Evolutionary conservation across 2,888 invertebrate genomes (phyloP).

Genomic region (Deladenus siricidicola): DNA sequence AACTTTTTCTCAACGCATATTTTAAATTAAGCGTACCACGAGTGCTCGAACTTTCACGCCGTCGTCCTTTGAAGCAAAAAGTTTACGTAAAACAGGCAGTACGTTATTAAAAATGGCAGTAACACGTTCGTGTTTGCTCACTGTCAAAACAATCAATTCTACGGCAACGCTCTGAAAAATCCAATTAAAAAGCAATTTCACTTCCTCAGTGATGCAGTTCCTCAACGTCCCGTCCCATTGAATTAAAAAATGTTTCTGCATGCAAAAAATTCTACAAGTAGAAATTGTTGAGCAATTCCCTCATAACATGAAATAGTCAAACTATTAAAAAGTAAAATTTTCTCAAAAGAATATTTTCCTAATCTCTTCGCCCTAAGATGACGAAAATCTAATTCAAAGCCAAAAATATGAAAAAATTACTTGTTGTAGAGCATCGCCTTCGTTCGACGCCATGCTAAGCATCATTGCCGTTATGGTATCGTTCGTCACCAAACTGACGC

Average conservation of each 20-base stretch:
- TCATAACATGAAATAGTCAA: no score
- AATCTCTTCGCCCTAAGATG: no score
- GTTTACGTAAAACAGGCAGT: slow-evolving; percentile 56
- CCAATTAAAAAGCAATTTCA: background rate
- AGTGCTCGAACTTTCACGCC: slow-evolving; percentile 66
- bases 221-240: no score
- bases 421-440: slow-evolving; percentile 60
- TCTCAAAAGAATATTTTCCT: no score
- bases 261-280: no score
- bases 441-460: slow-evolving; percentile 86
- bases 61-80: slow-evolving; percentile 83
- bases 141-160: slow-evolving; percentile 90
- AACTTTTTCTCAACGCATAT: no score
- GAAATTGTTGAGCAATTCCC: slow-evolving; percentile 2
- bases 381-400: no score
- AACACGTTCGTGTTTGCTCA: slow-evolving; percentile 93
- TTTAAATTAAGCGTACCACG: slow-evolving; percentile 60
- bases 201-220: no score
- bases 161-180: slow-evolving; percentile 75
- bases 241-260: no score
- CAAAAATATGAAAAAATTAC: background rate
- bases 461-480: slow-evolving; percentile 90
- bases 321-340: no score
- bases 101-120: slow-evolving; percentile 68
- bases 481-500: slow-evolving; percentile 62